Base-by-base conservation (phyloP, 2,113 vertebrate genomes). In the Sebastes schlegelii region DNA sequence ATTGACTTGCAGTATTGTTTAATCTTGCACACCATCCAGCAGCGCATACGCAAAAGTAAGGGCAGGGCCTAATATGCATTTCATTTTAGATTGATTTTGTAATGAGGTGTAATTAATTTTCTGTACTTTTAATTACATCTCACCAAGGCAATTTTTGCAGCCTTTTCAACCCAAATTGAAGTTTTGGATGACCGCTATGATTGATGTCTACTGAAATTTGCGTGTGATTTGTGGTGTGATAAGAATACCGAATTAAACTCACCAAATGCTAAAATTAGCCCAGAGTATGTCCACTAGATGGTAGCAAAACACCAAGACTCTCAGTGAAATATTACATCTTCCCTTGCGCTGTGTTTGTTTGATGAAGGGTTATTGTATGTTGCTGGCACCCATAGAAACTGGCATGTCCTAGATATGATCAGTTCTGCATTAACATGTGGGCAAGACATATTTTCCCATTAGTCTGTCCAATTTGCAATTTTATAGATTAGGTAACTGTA, bases 41-140 rank as follows among this genome's bases (percentile, higher is more conserved):
- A n/a, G n/a, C n/a, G n/a, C n/a, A n/a, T n/a, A n/a, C n/a, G n/a
- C n/a, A n/a, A n/a, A n/a, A n/a, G n/a, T n/a, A n/a, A n/a, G n/a
- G n/a, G 86, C 81, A 79, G 78, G 67, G 60, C 71, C 45, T 48
- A 42, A 74, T 8, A 71, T 46, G 1, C 17, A 40, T 14, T 45
- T 57, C 1, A 48, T 19, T 19, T 23, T 1, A 21, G 8, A 60
- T 1, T 17, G 0, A 17, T 14, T 60, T 65, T 72, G 1, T 13
- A 49, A 43, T 62, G 45, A 21, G 11, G 9, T 26, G 26, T 2
- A 26, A 26, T 26, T 26, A 26, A 26, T 26, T 26, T 23, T 23
- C 23, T 23, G 23, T 23, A 26, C 26, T 26, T 26, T 26, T 26
- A 26, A 26, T 26, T 2, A 2, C 26, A 26, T 26, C 26, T 26